Evolutionary conservation across 1,140 invertebrate species (phyloP).

Genomic region (Drosophila ficusphila): DNA sequence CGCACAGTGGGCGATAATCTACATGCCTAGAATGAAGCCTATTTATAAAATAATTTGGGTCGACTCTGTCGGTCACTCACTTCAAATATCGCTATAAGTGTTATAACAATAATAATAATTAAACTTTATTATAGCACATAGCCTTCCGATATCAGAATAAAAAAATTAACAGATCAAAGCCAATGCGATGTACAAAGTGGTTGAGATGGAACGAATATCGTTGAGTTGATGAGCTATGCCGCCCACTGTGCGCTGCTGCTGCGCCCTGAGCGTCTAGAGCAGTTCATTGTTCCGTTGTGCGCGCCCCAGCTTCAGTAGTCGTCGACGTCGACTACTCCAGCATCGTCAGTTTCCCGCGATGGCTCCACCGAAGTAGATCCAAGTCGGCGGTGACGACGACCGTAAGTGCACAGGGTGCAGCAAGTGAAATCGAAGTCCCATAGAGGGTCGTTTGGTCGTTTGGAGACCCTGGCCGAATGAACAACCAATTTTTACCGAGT

Average conservation of each 20-base stretch:
- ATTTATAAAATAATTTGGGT: no score
- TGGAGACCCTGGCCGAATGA: neutral
- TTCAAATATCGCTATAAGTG: no score
- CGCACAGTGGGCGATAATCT: neutral
- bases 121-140: no score
- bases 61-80: no score
- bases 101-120: no score
- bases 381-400: slow-evolving; percentile 6
- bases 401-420: slow-evolving; percentile 9
- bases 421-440: neutral
- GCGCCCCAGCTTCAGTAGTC: slow-evolving; percentile 7
- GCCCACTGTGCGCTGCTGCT: neutral
- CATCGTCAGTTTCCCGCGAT: slow-evolving; percentile 48
- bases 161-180: no score
- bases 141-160: no score
- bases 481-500: neutral
- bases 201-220: no score
- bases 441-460: neutral
- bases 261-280: neutral
- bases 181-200: no score
- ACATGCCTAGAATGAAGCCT: no score
- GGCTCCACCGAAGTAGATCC: slow-evolving; percentile 44
- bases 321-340: slow-evolving; percentile 4
- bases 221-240: neutral
- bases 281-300: neutral